phyloP scores from a whole-genome alignment of 2,113 vertebrate species.

The Platysternon megacephalum region DNA sequence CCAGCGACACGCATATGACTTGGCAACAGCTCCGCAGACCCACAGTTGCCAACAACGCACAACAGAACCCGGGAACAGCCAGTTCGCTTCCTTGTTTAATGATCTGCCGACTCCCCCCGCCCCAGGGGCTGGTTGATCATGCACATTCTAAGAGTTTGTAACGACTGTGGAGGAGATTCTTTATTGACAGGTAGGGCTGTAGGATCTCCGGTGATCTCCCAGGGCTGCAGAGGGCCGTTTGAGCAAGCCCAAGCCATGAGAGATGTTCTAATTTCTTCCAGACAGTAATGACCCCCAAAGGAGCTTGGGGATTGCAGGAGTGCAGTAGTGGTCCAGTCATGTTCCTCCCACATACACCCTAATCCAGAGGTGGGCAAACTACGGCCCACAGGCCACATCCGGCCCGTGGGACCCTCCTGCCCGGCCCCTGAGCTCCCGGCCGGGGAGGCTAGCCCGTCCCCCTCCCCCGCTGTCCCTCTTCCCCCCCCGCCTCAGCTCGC shows the following conservation, averaged over 20 bases:
- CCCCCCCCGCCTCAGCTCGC: too few relatives aligned
- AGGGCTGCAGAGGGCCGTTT: too few relatives aligned
- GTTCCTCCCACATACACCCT: too few relatives aligned
- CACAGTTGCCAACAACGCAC: background rate
- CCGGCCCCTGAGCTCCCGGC: too few relatives aligned
- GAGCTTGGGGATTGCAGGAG: background rate
- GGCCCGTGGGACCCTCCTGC: too few relatives aligned
- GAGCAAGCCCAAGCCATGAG: too few relatives aligned
- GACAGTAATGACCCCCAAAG: background rate
- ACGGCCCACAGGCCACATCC: too few relatives aligned
- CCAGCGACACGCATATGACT: background rate
- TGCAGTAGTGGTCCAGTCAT: background rate
- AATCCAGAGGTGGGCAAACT: too few relatives aligned
- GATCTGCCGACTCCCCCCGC: background rate
- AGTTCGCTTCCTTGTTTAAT: background rate
- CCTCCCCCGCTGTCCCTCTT: too few relatives aligned
- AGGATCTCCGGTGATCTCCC: background rate
- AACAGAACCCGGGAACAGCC: too few relatives aligned
- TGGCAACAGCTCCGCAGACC: background rate
- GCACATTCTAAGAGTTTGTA: background rate
- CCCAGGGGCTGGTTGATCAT: background rate
- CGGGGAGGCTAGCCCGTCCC: too few relatives aligned
- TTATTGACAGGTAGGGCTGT: background rate
- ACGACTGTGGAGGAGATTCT: background rate
- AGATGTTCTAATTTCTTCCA: background rate